A percentile compares a stretch with the other conserved stretches of the same genome.
phyloP scores from a whole-genome alignment of 1,140 invertebrate species.

The Himalopsyche phryganea region DNA sequence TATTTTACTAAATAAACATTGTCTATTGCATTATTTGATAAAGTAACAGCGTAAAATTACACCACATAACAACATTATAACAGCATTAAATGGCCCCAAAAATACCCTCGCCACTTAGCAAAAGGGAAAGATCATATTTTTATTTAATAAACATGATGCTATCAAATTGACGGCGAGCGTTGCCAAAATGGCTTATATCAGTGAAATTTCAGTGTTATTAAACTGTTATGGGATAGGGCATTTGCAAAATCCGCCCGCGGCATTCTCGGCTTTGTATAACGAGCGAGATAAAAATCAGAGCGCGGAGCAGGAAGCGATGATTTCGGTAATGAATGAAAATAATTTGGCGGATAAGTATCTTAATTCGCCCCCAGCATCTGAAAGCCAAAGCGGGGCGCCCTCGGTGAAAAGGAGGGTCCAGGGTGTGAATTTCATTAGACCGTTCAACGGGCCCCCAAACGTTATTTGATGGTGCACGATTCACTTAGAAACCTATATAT shows the following conservation, averaged over 20 bases:
- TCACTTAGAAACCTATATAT: conserved; percentile 15
- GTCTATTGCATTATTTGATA: too few species aligned
- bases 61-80: too few species aligned
- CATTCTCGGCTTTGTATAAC: conserved; percentile 27
- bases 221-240: conserved; percentile 21
- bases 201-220: conserved; percentile 13
- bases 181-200: conserved; percentile 15
- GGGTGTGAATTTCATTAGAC: conserved; percentile 51
- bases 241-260: conserved; percentile 17
- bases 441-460: conserved; percentile 36
- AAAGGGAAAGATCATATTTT: background rate
- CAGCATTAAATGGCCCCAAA: too few species aligned
- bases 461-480: conserved; percentile 35
- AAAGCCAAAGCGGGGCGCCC: conserved; percentile 34
- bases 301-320: conserved; percentile 28
- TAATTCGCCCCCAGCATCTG: conserved; percentile 37
- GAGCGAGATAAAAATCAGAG: conserved; percentile 32
- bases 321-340: conserved; percentile 48
- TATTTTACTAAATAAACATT: too few species aligned
- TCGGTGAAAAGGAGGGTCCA: conserved; percentile 4
- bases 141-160: conserved; percentile 20
- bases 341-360: conserved; percentile 57
- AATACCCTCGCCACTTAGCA: too few species aligned
- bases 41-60: too few species aligned
- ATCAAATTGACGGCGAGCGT: conserved; percentile 8